Evolutionary conservation across 2,888 invertebrate species (phyloP).

Genomic region (Ormyrus thymus): DNA sequence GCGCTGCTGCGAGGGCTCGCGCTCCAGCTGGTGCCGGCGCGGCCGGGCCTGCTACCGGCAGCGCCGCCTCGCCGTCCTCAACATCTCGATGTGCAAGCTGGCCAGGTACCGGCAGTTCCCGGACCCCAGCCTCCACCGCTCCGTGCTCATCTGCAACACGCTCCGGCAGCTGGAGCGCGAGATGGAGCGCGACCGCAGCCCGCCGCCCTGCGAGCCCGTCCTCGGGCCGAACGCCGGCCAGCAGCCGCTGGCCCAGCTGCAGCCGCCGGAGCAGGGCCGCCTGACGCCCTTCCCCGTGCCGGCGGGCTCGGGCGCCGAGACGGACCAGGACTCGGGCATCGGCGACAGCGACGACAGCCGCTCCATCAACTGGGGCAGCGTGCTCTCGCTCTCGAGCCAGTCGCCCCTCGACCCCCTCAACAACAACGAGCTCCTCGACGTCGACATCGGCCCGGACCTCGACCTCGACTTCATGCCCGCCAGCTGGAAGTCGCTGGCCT

Average conservation of each 20-base stretch:
- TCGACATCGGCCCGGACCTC: constrained; percentile 79
- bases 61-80: constrained; percentile 90
- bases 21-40: constrained; percentile 84
- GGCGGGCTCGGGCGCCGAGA: constrained; percentile 77
- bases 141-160: constrained; percentile 95
- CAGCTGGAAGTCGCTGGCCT: constrained; percentile 77
- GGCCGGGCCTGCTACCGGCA: constrained; percentile 90
- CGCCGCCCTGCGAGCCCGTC: constrained; percentile 69
- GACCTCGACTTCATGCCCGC: constrained; percentile 80
- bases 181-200: constrained; percentile 83
- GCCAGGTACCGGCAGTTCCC: constrained; percentile 91
- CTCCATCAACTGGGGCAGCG: constrained; percentile 94
- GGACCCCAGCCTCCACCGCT: constrained; percentile 91
- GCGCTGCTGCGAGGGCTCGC: constrained; percentile 84
- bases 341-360: constrained; percentile 83
- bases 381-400: constrained; percentile 89
- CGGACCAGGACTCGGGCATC: constrained; percentile 85
- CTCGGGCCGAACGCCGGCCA: constrained; percentile 12
- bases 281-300: constrained; percentile 74
- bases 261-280: constrained; percentile 73
- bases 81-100: constrained; percentile 93
- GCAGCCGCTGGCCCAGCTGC: constrained; percentile 71
- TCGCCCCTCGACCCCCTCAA: constrained; percentile 89
- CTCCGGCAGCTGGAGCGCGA: constrained; percentile 91
- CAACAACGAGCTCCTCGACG: constrained; percentile 85